Conservation (phyloP, 2,113 vertebrate species). For the Oncorhynchus keta region DNA sequence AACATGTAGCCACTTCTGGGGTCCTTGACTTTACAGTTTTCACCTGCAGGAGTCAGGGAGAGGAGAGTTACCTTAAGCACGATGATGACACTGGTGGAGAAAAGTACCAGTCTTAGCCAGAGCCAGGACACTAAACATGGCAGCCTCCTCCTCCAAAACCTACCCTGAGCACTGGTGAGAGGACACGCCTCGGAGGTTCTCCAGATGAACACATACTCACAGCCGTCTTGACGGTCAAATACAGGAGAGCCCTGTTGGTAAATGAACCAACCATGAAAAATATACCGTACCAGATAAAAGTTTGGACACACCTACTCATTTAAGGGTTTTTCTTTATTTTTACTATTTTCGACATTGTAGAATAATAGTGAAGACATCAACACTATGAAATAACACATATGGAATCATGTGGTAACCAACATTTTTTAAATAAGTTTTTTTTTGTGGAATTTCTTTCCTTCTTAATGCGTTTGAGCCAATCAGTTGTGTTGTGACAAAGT, state of each 20-base stretch:
- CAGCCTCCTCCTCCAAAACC: neutral
- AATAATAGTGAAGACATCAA: no score
- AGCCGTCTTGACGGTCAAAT: constrained; percentile 80
- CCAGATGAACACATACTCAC: constrained; percentile 94
- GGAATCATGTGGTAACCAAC: no score
- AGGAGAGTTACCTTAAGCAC: no score
- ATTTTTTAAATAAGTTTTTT: no score
- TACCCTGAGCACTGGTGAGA: constrained; percentile 82
- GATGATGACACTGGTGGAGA: neutral
- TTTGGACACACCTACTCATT: no score
- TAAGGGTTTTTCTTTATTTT: no score
- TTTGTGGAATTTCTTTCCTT: no score
- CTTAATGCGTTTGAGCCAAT: no score
- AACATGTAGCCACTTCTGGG: constrained; percentile 82
- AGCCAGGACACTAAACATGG: neutral
- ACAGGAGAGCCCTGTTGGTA: constrained; percentile 83
- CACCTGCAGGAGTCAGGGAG: constrained; percentile 65
- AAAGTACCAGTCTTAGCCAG: neutral
- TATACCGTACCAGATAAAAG: no score
- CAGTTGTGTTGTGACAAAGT: no score
- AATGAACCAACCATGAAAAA: neutral
- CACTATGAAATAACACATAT: no score
- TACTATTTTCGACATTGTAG: no score
- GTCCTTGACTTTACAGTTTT: constrained; percentile 84
- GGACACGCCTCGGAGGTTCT: constrained; percentile 91